Base-by-base conservation (phyloP, 2,888 invertebrate species). In the Apamea crenata region DNA sequence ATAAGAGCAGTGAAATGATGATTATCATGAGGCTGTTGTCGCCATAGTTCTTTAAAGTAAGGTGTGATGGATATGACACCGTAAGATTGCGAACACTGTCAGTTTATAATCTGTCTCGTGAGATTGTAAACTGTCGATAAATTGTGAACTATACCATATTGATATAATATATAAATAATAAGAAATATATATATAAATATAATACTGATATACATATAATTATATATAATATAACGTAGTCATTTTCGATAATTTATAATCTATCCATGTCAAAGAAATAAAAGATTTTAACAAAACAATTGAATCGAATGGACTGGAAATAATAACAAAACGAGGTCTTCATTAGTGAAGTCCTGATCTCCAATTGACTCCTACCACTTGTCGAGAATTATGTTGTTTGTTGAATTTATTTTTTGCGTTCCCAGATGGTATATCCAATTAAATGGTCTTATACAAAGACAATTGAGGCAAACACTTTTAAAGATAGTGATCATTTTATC, bases 351-450 rank as follows among this genome's bases (percentile, higher is more conserved):
- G 40, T 78, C 44, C 50, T 53, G 79, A 50, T 53, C 76, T 50
- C 3, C 53, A 81, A 81, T 81, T 81, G 81, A 71, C 84, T 80
- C 36, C 79, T 67, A 79, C 61, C 70, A 81, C 50, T 78, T 70
- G 84, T 50, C 47, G 29, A 59, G 69, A 70, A 84, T 66, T 59
- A 61, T 29, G 44, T 36, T 32, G 61, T 77, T 63, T 6, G 18
- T 78, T 21, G 50, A 61, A 29, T 81, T 83, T 56, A 81, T 61
- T 71, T 25, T 61, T 53, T 40, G 10, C 21, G 59, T 79, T 81
- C 80, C 61, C 84, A 81, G 68, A 78, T 61, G 50, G 10, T 56
- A 10, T 1, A 78, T 47, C 8, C 65, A 56, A 69, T 69, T 78
- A 40, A 83, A 40, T 59, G 18, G 8, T 16, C 21, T 29, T 18